A percentile compares a stretch with the other conserved stretches of the same genome.
Conservation (phyloP, 2,888 invertebrate species). For the Onthophagus sagittarius region DNA sequence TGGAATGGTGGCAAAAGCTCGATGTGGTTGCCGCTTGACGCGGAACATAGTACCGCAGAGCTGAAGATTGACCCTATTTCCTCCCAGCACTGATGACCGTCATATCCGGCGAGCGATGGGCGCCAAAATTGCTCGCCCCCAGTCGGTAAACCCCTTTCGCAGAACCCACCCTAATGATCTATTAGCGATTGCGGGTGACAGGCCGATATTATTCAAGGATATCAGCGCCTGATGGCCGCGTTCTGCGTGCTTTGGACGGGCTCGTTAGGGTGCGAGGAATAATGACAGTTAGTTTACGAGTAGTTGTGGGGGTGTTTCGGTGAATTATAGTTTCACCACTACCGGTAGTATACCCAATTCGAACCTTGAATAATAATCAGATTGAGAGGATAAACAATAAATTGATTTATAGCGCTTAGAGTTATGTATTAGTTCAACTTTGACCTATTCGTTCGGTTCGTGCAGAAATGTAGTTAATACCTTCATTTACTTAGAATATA, state of each 20-base stretch:
- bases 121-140: slow-evolving; percentile 4
- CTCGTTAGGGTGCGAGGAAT: background rate
- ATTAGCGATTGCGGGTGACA: background rate
- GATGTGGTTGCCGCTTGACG: background rate
- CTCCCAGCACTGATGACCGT: slow-evolving; percentile 32
- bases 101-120: slow-evolving; percentile 32
- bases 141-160: background rate
- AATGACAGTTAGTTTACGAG: background rate
- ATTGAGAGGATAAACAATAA: too few relatives aligned
- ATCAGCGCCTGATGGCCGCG: background rate
- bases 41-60: background rate
- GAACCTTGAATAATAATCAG: background rate
- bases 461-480: too few relatives aligned
- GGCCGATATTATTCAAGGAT: background rate
- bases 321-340: background rate
- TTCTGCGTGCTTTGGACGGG: background rate
- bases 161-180: background rate
- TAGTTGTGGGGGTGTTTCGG: background rate
- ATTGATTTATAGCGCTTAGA: too few relatives aligned
- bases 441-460: too few relatives aligned
- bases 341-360: background rate
- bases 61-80: slow-evolving; percentile 34
- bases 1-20: background rate
- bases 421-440: too few relatives aligned
- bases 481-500: background rate